phyloP scores from a whole-genome alignment of 2,113 vertebrate genomes.

The Eurypyga helias region DNA sequence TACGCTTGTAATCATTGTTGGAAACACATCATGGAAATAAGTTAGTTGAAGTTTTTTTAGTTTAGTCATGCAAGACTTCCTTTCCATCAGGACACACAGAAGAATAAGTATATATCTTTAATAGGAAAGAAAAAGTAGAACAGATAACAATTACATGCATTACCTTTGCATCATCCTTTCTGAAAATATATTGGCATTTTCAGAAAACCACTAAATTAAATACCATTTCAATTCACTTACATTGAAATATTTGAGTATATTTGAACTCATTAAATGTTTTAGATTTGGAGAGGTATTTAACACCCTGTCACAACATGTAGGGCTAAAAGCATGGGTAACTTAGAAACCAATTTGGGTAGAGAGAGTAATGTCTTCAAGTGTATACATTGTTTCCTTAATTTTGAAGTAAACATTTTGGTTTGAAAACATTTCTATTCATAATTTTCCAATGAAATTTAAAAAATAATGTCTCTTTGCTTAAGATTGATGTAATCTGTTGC shows the following conservation, averaged over 20 bases:
- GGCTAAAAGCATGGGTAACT: background rate
- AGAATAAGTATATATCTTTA: background rate
- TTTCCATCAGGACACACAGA: background rate
- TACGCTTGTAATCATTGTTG: background rate
- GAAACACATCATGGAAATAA: background rate
- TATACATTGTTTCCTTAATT: background rate
- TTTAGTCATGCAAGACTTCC: background rate
- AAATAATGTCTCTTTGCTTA: background rate
- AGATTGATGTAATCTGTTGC: background rate
- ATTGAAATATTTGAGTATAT: background rate
- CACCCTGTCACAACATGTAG: background rate
- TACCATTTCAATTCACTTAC: background rate
- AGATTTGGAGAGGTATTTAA: background rate
- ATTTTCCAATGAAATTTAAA: accelerated
- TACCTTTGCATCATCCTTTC: background rate
- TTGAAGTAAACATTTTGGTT: background rate
- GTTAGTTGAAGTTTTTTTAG: background rate
- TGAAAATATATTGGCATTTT: background rate
- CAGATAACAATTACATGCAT: background rate
- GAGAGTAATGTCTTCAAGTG: background rate
- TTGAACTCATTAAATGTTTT: background rate
- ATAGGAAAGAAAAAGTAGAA: background rate
- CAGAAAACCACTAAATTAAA: background rate
- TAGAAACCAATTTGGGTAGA: background rate
- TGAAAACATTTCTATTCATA: background rate